Base-by-base conservation (phyloP, 1,140 invertebrate genomes). In the Lineus longissimus region DNA sequence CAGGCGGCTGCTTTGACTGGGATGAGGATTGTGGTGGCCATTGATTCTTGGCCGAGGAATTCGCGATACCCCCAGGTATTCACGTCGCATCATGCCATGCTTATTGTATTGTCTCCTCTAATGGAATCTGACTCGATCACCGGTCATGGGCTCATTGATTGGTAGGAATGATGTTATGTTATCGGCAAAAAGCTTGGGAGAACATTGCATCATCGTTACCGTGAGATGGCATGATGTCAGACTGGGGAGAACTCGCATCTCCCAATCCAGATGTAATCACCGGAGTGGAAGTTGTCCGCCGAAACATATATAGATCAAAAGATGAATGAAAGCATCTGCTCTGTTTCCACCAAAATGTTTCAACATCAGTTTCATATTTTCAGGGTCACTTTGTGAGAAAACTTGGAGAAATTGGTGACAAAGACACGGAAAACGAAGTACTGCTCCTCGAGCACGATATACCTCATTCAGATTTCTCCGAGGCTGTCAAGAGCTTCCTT, bases 401-500 rank as follows among this genome's bases (percentile, higher is more conserved):
- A 17, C 70, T 85, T 15, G 84, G 84, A 29, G 72, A 71, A 4
- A 77, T 83, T 36, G 84, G 82, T 15, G 94, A 93, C 45, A 91
- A 96, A 73, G 94, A 93, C 74, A 89, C 95, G 0, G 97, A 98
- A 83, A 99, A 96, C 81, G 93, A 97, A 84, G 86, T 86, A 29
- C 86, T 99, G 45, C 84, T 99, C 1, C 80, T 99, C 47, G 97
- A 99, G 76, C 95, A 99, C 78, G 96, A 98, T 82, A 90, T 99
- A 22, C 96, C 96, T 0, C 94, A 98, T 76, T 90, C 90, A 71
- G 87, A 90, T 71, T 99, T 99, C 79, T 95, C 94, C 0, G 92
- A 96, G 72, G 88, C 91, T 55, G 97, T 99, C 27, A 86, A 97
- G 0, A 90, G 88, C 63, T 98, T 92, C 78, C 83, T 99, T 27